Evolutionary conservation across 2,113 vertebrate species (phyloP), one percentile per base, ranked within the genome.

Genomic region (Cyanocitta stelleri): DNA sequence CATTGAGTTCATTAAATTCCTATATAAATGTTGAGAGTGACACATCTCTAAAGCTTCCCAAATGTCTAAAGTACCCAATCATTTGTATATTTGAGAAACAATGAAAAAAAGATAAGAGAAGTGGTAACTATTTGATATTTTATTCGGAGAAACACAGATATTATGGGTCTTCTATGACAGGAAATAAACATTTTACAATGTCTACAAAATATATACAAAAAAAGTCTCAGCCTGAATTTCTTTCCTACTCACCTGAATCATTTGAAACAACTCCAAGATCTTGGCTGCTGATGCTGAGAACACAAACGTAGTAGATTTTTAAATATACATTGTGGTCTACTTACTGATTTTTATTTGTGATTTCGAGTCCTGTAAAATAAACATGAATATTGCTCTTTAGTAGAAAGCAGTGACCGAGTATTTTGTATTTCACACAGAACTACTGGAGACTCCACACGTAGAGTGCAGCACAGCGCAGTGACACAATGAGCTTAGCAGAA

Each of bases 301-400:
- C 22, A 66, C 21, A 90, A 91, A 41, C 15, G 33, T 6, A 54
- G 59, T 43, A 56, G 33, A 52, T 55, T 94, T 94, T 78, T 6
- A 89, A 81, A 79, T 64, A 91, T 17, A 67, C 21, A 85, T 1
- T 58, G 41, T 68, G 27, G 33, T 51, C 43, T 87, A 59, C 19
- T 81, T 61, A 27, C 7, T 51, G 66, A 48, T 37, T 86, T 92
- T 83, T 76, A 56, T 76, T 90, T 96, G 21, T 72, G 23, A 79
- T 86, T 96, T 91, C 76, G 77, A 84, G 24, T 63, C 17, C 26
- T 79, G 83, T 89, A 59, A 89, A 78, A 82, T 67, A 93, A 91
- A 64, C 32, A 56, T 22, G 7, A 39, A 91, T 56, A 75, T 55
- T 75, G 61, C 52, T 48, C 48, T 68, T 74, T 56, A 82, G 35